Conservation (phyloP, 2,888 invertebrate genomes). For the Eumerus sabulonum region DNA sequence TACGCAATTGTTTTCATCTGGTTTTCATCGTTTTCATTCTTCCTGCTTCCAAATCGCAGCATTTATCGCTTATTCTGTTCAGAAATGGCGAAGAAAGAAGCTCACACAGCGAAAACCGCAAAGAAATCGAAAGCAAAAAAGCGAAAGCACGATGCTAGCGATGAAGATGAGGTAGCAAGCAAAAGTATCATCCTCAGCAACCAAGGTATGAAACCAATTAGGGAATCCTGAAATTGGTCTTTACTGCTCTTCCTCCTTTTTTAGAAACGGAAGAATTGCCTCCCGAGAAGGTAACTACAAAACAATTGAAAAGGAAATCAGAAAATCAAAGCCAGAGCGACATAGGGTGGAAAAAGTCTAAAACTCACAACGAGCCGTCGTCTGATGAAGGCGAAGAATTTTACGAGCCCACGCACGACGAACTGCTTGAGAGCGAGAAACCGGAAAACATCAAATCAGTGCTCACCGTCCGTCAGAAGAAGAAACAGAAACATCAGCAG, state of each 20-base stretch:
- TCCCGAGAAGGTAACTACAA: conserved; percentile 28
- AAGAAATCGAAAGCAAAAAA: conserved; percentile 72
- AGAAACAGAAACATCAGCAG: conserved; percentile 82
- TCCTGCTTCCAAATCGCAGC: background rate
- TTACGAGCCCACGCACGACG: conserved; percentile 75
- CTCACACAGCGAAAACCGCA: conserved; percentile 24
- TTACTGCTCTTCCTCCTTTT: too few species aligned
- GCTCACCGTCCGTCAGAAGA: conserved; percentile 84
- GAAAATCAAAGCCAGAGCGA: too few species aligned
- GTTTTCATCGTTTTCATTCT: too few species aligned
- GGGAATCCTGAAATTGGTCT: too few species aligned
- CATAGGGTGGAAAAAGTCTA: conserved; percentile 59
- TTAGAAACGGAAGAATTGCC: conserved; percentile 28
- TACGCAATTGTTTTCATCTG: too few species aligned
- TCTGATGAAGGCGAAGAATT: conserved; percentile 75
- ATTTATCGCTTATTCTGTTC: background rate
- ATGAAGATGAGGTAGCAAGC: conserved; percentile 74
- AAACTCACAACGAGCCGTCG: conserved; percentile 59
- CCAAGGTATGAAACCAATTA: conserved; percentile 22
- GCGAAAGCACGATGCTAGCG: conserved; percentile 70
- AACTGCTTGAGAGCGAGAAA: conserved; percentile 75
- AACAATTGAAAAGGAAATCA: conserved; percentile 40
- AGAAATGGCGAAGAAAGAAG: conserved; percentile 45
- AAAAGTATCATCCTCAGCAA: conserved; percentile 75
- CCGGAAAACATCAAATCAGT: conserved; percentile 77